Conservation (phyloP, 2,797 vertebrate species). For the Aulostomus chinensis region DNA sequence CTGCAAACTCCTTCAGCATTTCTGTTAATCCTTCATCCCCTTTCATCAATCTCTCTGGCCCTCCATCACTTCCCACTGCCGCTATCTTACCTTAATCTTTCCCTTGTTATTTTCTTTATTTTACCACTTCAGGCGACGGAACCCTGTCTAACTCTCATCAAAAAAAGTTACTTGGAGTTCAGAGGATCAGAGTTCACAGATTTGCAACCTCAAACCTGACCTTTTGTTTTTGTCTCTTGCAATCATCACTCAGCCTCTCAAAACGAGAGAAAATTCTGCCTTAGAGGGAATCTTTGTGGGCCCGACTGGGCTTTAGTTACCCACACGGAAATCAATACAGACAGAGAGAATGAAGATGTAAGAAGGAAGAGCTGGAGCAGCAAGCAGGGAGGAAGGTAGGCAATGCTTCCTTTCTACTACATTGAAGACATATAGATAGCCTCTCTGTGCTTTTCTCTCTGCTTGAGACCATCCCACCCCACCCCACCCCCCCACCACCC, state of each 20-base stretch:
- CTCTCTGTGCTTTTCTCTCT: background rate
- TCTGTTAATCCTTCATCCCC: background rate
- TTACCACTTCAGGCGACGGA: background rate
- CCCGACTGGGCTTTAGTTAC: slow-evolving; percentile 37
- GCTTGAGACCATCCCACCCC: slow-evolving; percentile 12
- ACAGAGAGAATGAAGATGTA: slow-evolving; percentile 32
- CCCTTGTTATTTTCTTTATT: background rate
- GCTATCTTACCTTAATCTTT: slow-evolving; percentile 3
- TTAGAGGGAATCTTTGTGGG: slow-evolving; percentile 16
- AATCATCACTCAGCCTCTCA: slow-evolving; percentile 6
- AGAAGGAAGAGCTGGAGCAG: slow-evolving; percentile 29
- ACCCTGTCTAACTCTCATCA: background rate
- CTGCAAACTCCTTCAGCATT: background rate
- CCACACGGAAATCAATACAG: slow-evolving; percentile 64
- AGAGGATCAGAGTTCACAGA: slow-evolving; percentile 11
- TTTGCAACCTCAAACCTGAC: slow-evolving; percentile 7
- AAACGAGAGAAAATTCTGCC: slow-evolving; percentile 23
- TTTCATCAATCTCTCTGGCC: background rate
- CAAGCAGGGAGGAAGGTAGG: slow-evolving; percentile 31
- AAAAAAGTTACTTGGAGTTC: slow-evolving; percentile 1
- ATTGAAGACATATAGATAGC: slow-evolving; percentile 11
- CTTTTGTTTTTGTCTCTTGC: slow-evolving; percentile 7
- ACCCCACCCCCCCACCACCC: too few relatives aligned
- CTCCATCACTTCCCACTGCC: background rate
- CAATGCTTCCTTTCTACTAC: slow-evolving; percentile 7